These are phyloP conservation scores for Metalampra italica DNA, from an alignment of 2,888 invertebrate species.

Conservation along the genomic window DNA sequence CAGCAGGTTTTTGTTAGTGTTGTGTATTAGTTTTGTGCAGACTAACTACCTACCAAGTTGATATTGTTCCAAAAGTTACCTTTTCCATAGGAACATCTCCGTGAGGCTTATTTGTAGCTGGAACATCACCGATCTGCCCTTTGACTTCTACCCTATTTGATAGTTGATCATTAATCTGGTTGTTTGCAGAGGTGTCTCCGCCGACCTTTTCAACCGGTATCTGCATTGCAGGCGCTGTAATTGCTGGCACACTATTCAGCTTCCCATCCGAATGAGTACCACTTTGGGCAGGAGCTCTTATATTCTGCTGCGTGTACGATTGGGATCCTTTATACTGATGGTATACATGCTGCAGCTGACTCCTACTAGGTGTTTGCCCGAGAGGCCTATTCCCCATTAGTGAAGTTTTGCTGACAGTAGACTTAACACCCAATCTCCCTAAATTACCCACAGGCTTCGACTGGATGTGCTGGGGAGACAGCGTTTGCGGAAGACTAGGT, in stretches of 20 bases:
- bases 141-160: conserved; percentile 24
- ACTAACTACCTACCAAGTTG: no score
- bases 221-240: conserved; percentile 13
- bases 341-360: conserved; percentile 59
- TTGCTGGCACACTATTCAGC: conserved; percentile 29
- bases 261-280: conserved; percentile 46
- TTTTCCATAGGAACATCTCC: conserved; percentile 19
- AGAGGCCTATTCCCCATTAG: conserved; percentile 40
- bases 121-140: conserved; percentile 45
- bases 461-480: conserved; percentile 33
- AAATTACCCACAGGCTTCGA: conserved; percentile 22
- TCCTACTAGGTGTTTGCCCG: conserved; percentile 47
- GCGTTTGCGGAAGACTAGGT: conserved; percentile 47
- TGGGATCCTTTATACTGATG: conserved; percentile 65
- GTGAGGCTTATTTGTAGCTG: conserved; percentile 27
- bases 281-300: conserved; percentile 29
- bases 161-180: conserved; percentile 21
- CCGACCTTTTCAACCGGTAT: conserved; percentile 49
- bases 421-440: conserved; percentile 33
- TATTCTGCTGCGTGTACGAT: conserved; percentile 54
- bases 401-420: conserved; percentile 61
- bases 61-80: no score
- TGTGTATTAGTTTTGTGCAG: no score
- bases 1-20: no score
- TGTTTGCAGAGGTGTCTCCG: conserved; percentile 50